Percentiles rank a stretch among this genome's conserved stretches.
Evolutionary conservation across 2,888 invertebrate species (phyloP).

Genomic region (Cheiracanthium punctorium): DNA sequence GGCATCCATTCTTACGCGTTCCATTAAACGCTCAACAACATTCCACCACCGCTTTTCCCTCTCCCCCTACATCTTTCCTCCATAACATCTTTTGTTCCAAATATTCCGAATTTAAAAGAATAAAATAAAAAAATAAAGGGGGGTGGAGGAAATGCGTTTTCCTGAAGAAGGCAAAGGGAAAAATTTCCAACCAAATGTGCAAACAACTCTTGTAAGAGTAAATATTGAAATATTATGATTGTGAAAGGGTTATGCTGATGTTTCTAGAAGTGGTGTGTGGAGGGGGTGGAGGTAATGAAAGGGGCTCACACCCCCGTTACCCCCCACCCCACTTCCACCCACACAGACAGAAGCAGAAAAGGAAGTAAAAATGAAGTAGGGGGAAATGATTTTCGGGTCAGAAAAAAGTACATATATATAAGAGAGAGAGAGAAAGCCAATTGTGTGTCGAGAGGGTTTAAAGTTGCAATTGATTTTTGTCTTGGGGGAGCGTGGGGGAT

Average conservation of each 20-base stretch:
- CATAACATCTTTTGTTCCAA: background rate
- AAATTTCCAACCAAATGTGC: conserved; percentile 32
- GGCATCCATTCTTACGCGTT: conserved; percentile 12
- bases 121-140: too few species aligned
- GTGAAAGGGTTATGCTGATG: conserved; percentile 12
- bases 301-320: background rate
- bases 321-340: background rate
- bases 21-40: conserved; percentile 15
- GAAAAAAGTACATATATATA: too few species aligned
- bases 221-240: conserved; percentile 46
- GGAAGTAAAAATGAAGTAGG: conserved; percentile 32
- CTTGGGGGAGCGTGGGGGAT: background rate
- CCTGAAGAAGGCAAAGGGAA: background rate
- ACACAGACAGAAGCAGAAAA: conserved; percentile 13
- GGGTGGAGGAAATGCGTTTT: background rate
- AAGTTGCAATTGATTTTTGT: conserved; percentile 50
- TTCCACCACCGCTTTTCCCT: background rate
- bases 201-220: conserved; percentile 28
- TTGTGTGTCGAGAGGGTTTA: conserved; percentile 45
- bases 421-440: conserved; percentile 19
- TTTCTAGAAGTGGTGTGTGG: background rate
- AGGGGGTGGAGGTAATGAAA: conserved; percentile 34
- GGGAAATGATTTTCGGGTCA: background rate
- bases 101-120: conserved; percentile 17
- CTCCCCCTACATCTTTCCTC: background rate